Conservation (phyloP, 92 coral and sea anemone genomes). For the Chrysogorgia sp. region DNA sequence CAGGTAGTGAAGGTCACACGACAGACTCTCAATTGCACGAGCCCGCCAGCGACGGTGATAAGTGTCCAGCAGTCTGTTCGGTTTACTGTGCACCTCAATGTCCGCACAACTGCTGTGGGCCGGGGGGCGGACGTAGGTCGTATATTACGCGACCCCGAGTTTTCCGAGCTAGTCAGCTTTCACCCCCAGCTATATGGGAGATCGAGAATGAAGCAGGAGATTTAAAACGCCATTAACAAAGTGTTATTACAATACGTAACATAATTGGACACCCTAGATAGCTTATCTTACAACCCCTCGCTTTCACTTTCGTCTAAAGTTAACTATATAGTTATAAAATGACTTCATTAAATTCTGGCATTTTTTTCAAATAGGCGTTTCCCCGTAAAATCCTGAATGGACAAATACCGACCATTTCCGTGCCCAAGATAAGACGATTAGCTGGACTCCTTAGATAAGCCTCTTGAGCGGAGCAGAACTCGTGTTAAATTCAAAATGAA, state of each 20-base stretch:
- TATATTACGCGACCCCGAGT: conserved; percentile 34
- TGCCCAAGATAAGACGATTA: neutral
- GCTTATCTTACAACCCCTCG: too few species aligned
- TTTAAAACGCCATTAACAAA: conserved; percentile 33
- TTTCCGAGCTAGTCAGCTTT: conserved; percentile 29
- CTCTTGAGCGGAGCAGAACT: neutral
- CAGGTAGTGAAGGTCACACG: conserved; percentile 6
- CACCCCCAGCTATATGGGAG: conserved; percentile 40
- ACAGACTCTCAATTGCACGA: neutral
- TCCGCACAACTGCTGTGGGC: conserved; percentile 59
- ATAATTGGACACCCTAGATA: too few species aligned
- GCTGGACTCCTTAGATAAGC: neutral
- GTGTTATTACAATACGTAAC: too few species aligned
- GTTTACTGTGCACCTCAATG: conserved; percentile 68
- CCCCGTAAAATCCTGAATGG: conserved; percentile 20
- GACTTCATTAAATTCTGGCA: conserved; percentile 34
- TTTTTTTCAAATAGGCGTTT: conserved; percentile 27
- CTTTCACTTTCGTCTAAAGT: too few species aligned
- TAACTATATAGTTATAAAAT: too few species aligned
- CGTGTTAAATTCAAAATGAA: neutral
- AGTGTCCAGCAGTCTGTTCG: conserved; percentile 58
- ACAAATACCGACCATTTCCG: neutral
- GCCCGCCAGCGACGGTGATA: neutral
- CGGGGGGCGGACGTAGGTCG: conserved; percentile 71
- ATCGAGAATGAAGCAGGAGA: conserved; percentile 48